Base-by-base conservation (phyloP, 2,888 invertebrate genomes). In the Labia minor region DNA sequence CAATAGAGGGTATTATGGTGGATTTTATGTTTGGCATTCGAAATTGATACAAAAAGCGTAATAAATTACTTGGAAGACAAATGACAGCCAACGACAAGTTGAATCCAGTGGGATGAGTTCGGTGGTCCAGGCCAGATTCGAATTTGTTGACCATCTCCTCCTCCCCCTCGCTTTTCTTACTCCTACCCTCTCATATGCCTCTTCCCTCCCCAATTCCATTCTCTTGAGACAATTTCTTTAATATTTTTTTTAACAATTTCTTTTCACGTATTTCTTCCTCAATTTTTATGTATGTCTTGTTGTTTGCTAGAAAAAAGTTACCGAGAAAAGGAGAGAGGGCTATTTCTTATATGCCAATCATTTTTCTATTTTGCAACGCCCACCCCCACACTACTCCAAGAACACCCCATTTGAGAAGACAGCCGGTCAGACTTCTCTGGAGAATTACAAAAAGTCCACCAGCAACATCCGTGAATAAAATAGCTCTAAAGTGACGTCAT, bases 221-320 rank as follows among this genome's bases (percentile, higher is more conserved):
- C 49, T 49, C 49, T 49, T 8, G 49, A 49, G 49, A 49, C 49
- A 49, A 49, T 49, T 49, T 49, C 49, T 49, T 49, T 49, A 49
- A n/a, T 49, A n/a, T 49, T 49, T 49, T 49, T 49, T 49, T 49
- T 49, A 49, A 49, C 49, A 49, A 49, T 49, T 49, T 49, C 49
- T 49, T 49, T 49, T 49, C 49, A 49, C 49, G 49, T 49, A 49
- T 49, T 49, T 49, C 49, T 49, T 49, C 16, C 49, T 49, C 49
- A 49, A 49, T 49, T 49, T 49, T 49, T 49, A 49, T 49, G 49
- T 49, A 49, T 49, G 49, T 16, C 49, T 49, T 49, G 49, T 49
- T 49, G 49, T 49, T 49, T 49, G 49, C 16, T 49, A 16, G 49
- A 49, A 16, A n/a, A n/a, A 49, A 14, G 2, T 49, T 3, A 10